A percentile compares a stretch with the other conserved stretches of the same genome.
phyloP scores from a whole-genome alignment of 2,888 invertebrate genomes.

The Diaprepes abbreviatus region DNA sequence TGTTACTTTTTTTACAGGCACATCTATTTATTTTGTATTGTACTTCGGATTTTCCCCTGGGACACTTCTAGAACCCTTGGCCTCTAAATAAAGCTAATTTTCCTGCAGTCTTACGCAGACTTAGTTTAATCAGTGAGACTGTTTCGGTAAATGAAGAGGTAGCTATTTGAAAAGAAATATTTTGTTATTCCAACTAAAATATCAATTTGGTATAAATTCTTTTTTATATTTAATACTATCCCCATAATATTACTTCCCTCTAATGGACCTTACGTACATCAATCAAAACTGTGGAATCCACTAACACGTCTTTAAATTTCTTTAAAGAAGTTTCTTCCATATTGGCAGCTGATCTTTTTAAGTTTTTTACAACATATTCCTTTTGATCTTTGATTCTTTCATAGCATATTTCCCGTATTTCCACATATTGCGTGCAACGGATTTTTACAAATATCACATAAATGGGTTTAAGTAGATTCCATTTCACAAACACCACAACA shows the following conservation, averaged over 20 bases:
- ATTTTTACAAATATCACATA: slow-evolving; percentile 23
- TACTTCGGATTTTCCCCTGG: no score
- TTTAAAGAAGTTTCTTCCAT: background rate
- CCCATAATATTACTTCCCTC: slow-evolving; percentile 15
- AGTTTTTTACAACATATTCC: no score
- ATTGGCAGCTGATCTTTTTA: background rate
- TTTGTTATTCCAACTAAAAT: background rate
- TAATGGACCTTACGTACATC: slow-evolving; percentile 6
- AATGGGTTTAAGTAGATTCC: background rate
- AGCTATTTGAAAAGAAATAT: no score
- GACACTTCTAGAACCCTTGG: no score
- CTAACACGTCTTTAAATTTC: slow-evolving; percentile 4
- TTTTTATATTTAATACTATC: slow-evolving; percentile 23
- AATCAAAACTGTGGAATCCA: slow-evolving; percentile 16
- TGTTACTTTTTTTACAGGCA: no score
- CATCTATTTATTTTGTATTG: no score
- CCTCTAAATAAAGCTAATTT: no score
- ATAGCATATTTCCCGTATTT: slow-evolving; percentile 7
- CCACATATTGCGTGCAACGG: slow-evolving; percentile 14
- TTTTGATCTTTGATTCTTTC: background rate
- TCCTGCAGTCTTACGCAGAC: no score
- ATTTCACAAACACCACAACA: background rate
- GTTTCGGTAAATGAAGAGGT: no score
- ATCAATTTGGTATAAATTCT: slow-evolving; percentile 25
- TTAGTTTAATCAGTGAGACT: no score